Conservation (phyloP, 2,888 invertebrate genomes). For the Diarsia mendica region DNA sequence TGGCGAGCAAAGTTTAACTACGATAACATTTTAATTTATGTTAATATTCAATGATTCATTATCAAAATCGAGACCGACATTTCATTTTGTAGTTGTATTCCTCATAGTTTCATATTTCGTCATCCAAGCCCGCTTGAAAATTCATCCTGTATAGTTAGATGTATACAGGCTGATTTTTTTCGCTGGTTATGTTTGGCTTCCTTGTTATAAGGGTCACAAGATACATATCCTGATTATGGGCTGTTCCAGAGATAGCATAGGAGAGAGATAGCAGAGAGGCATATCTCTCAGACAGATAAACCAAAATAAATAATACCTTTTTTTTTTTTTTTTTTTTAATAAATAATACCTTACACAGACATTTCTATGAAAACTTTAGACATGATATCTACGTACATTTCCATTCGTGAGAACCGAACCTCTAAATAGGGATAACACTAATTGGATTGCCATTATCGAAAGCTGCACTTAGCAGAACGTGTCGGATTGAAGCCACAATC, state of each 20-base stretch:
- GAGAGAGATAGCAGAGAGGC: no score
- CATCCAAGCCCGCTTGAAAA: not conserved
- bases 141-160: not conserved
- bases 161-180: not conserved
- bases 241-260: not conserved
- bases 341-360: not conserved
- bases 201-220: no score
- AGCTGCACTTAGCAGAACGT: slow-evolving; percentile 44
- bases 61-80: not conserved
- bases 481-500: slow-evolving; percentile 17
- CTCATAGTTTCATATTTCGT: not conserved
- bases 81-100: not conserved
- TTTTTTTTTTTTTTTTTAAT: no score
- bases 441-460: slow-evolving; percentile 46
- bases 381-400: slow-evolving; percentile 8
- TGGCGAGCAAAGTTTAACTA: not conserved
- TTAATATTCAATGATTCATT: not conserved
- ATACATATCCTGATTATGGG: not conserved
- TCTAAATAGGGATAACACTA: slow-evolving; percentile 26
- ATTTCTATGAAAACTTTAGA: not conserved
- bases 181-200: not conserved
- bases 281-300: not conserved
- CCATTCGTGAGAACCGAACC: slow-evolving; percentile 4
- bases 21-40: not conserved
- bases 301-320: not conserved